A percentile compares a stretch with the other conserved stretches of the same genome.
phyloP scores from a whole-genome alignment of 2,888 invertebrate genomes.

The Myathropa florea region DNA sequence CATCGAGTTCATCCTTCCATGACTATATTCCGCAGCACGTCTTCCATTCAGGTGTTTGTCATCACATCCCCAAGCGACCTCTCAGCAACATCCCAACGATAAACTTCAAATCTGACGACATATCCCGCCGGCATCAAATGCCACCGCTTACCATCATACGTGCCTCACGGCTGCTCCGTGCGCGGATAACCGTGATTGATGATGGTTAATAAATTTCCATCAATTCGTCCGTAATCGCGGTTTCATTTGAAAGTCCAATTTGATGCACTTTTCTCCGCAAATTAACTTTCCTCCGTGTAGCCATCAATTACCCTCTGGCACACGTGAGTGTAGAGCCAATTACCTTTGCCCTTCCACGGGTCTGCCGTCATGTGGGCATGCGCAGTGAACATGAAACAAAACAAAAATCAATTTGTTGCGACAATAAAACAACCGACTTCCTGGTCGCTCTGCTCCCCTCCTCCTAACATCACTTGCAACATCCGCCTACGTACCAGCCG shows the following conservation, averaged over 20 bases:
- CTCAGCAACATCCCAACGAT: too few relatives aligned
- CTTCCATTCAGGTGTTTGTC: too few relatives aligned
- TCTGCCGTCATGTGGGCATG: background rate
- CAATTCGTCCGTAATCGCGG: background rate
- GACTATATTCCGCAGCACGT: too few relatives aligned
- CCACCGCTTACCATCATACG: background rate
- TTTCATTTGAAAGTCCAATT: background rate
- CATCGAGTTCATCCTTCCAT: too few relatives aligned
- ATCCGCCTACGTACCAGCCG: background rate
- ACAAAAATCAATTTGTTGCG: slow-evolving; percentile 5
- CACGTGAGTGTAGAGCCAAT: slow-evolving; percentile 8
- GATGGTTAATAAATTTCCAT: background rate
- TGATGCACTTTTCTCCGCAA: background rate
- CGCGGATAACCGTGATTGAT: background rate
- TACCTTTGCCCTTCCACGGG: slow-evolving; percentile 31
- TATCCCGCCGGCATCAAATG: background rate
- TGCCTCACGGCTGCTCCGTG: background rate
- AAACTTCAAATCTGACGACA: background rate
- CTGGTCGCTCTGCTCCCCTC: background rate
- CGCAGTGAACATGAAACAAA: background rate
- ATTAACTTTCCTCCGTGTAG: slow-evolving; percentile 19
- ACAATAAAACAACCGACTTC: slow-evolving; percentile 14
- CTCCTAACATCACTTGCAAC: background rate
- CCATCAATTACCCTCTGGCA: slow-evolving; percentile 3
- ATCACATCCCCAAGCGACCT: too few relatives aligned